Percentiles rank a stretch among this genome's conserved stretches.
Evolutionary conservation across 2,797 vertebrate genomes (phyloP).

Genomic region (Diglossa cyanea): DNA sequence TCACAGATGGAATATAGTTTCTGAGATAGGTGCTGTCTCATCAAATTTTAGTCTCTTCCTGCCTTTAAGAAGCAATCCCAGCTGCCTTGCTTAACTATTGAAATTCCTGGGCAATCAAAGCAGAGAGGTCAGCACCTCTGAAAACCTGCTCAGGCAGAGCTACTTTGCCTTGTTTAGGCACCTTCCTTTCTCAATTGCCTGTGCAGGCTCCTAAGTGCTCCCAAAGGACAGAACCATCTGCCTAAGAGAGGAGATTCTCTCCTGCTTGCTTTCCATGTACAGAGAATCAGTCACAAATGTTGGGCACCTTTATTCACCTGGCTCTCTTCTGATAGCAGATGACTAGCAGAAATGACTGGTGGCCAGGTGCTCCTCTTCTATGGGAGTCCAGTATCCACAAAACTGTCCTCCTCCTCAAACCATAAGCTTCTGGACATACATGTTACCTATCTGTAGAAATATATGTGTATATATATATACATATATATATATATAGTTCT

Average conservation of each 20-base stretch:
- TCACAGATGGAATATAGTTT: constrained; percentile 14
- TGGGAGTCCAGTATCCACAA: not conserved
- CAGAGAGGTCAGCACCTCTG: not conserved
- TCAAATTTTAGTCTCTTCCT: constrained; percentile 7
- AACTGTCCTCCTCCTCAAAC: not conserved
- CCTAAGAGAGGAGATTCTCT: not conserved
- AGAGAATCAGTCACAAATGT: not conserved
- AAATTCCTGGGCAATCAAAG: not conserved
- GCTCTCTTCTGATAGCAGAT: not conserved
- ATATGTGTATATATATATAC: not conserved
- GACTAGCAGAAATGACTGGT: not conserved
- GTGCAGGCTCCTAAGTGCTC: not conserved
- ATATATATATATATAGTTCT: not conserved
- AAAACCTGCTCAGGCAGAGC: not conserved
- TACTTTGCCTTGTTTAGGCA: not conserved
- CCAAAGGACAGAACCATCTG: constrained; percentile 10
- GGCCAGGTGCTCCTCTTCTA: not conserved
- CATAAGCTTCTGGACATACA: not conserved
- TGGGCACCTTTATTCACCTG: not conserved
- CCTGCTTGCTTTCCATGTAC: not conserved
- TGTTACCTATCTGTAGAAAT: not conserved
- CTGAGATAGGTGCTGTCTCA: constrained; percentile 22
- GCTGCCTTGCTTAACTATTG: not conserved
- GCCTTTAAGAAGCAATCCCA: not conserved
- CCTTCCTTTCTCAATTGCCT: constrained; percentile 9